Conservation (phyloP, 2,888 invertebrate species). For the Perizoma affinitatum region DNA sequence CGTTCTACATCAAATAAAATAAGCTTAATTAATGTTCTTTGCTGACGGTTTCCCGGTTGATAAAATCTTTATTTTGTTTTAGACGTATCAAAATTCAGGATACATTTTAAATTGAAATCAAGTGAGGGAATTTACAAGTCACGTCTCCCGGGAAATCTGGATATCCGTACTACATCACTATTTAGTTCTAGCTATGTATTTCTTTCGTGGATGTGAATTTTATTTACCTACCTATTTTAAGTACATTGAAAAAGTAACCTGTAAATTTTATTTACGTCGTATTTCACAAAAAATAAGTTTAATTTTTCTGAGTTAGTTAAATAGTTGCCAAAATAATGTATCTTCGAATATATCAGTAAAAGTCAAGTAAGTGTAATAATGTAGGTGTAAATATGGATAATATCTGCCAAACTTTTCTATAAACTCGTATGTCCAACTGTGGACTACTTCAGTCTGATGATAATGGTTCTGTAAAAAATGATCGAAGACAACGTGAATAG, state of each 20-base stretch:
- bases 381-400: too few relatives aligned
- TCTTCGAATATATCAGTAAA: too few relatives aligned
- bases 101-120: constrained; percentile 55
- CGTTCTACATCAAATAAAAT: constrained; percentile 10
- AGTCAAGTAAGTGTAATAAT: too few relatives aligned
- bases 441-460: too few relatives aligned
- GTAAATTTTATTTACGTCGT: constrained; percentile 15
- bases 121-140: constrained; percentile 48
- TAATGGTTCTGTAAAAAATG: too few relatives aligned
- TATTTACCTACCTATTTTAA: constrained; percentile 12
- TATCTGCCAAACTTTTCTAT: too few relatives aligned
- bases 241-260: constrained; percentile 11
- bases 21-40: constrained; percentile 24
- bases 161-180: constrained; percentile 42
- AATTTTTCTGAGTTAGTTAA: constrained; percentile 1
- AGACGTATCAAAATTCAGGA: constrained; percentile 46
- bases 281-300: constrained; percentile 17
- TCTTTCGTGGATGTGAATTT: constrained; percentile 39
- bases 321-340: too few relatives aligned
- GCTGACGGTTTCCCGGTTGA: constrained; percentile 12
- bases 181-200: constrained; percentile 41
- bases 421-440: too few relatives aligned
- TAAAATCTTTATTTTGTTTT: constrained; percentile 32
- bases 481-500: too few relatives aligned
- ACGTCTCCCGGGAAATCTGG: constrained; percentile 55